These are phyloP conservation scores for Tyria jacobaeae DNA, from an alignment of 2,888 invertebrate genomes.

Conservation along the genomic window DNA sequence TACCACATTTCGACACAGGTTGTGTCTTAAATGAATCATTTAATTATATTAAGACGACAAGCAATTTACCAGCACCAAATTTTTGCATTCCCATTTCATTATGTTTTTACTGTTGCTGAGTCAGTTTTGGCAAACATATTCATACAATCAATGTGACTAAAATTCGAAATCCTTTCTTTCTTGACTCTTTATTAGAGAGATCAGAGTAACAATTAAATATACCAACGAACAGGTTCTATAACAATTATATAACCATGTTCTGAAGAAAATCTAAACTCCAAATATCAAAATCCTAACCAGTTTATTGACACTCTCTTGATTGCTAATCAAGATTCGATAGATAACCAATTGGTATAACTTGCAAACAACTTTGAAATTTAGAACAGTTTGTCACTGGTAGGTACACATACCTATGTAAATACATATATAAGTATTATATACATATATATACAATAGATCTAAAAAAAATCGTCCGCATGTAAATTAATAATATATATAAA, in stretches of 20 bases:
- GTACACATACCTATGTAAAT: background rate
- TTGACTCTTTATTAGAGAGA: too few relatives aligned
- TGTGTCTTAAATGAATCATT: constrained; percentile 9
- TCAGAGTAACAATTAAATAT: too few relatives aligned
- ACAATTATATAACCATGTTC: too few relatives aligned
- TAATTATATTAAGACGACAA: constrained; percentile 8
- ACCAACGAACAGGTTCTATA: too few relatives aligned
- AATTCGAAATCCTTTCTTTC: too few relatives aligned
- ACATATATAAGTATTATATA: background rate
- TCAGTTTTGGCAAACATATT: background rate
- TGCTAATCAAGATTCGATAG: constrained; percentile 18
- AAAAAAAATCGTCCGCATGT: too few relatives aligned
- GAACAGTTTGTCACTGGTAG: too few relatives aligned
- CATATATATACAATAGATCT: background rate
- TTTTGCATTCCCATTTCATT: background rate
- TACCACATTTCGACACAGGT: constrained; percentile 28
- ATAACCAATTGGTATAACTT: constrained; percentile 19
- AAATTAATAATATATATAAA: too few relatives aligned
- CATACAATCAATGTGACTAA: too few relatives aligned
- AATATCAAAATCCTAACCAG: too few relatives aligned
- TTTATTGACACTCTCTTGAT: constrained; percentile 13
- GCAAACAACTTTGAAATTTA: constrained; percentile 9
- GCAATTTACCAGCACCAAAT: constrained; percentile 1
- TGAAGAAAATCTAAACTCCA: too few relatives aligned
- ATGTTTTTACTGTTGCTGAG: background rate